A percentile compares a stretch with the other conserved stretches of the same genome.
phyloP scores from a whole-genome alignment of 2,888 invertebrate species.

The Patella depressa region DNA sequence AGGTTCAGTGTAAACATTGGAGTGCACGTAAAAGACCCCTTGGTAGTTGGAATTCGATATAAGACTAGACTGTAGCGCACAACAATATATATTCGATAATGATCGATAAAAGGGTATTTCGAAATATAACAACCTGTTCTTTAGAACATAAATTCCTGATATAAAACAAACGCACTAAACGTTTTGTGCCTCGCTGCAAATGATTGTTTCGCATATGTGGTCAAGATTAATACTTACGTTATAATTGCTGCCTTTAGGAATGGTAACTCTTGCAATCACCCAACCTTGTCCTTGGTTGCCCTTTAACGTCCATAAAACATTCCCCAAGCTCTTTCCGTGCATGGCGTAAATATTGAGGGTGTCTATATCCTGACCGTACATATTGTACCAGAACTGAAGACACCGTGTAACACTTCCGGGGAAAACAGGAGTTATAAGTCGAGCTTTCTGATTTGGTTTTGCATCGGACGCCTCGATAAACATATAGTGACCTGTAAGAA shows the following conservation, averaged over 20 bases:
- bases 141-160: too few species aligned
- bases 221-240: constrained; percentile 10
- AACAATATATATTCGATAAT: too few species aligned
- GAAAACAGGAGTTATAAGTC: constrained; percentile 46
- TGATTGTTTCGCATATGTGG: too few species aligned
- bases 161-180: too few species aligned
- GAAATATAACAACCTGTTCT: too few species aligned
- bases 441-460: constrained; percentile 40
- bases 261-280: constrained; percentile 48
- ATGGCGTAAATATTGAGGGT: constrained; percentile 46
- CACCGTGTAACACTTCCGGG: constrained; percentile 43
- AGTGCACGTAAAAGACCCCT: too few species aligned
- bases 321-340: constrained; percentile 23
- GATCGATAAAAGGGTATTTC: too few species aligned
- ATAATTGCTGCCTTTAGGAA: constrained; percentile 30
- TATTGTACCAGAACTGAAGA: constrained; percentile 60
- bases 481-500: constrained; percentile 71
- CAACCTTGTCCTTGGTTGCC: constrained; percentile 49
- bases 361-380: constrained; percentile 57
- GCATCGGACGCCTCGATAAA: constrained; percentile 74
- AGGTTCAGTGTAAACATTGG: too few species aligned
- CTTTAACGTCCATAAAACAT: constrained; percentile 34
- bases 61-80: too few species aligned
- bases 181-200: too few species aligned
- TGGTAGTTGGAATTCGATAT: too few species aligned